Evolutionary conservation across 2,888 invertebrate genomes (phyloP), one percentile per base, ranked within the genome.

Genomic region (Apodemia zela): DNA sequence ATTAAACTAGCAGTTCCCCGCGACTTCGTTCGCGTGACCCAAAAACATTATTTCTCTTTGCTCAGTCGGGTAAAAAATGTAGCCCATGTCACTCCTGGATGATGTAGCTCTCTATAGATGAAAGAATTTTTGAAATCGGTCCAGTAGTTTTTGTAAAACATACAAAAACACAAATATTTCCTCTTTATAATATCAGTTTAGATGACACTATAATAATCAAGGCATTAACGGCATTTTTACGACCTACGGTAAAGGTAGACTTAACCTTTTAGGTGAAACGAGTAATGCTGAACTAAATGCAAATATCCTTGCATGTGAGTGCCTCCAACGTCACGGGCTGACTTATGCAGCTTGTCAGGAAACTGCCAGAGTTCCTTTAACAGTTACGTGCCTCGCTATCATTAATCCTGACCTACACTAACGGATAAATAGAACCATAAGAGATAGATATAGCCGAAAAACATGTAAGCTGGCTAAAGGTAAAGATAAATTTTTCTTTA

Each of bases 281-380:
- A 54, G 25, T 21, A 13, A 54, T 25, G 6, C 54, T 42, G 25
- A 21, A 54, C 25, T 21, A 29, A 54, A 54, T 29, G 54, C 54
- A 54, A 54, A 54, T 54, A 54, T 54, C 54, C 25, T 54, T 25
- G 29, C 54, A 29, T 54, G 54, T 21, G 29, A 18, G 18, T 25
- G 29, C 54, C 29, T 54, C 25, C n/a, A n/a, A 54, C 54, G 54
- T 54, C 54, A 7, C 54, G 54, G 54, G 15, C 25, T 15, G 54
- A 54, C 54, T 54, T 15, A 54, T 54, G 29, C 54, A 54, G 25
- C 54, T 29, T 57, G 54, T 57, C 54, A 57, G 25, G 54, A 7
- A 57, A 57, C 54, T 57, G 54, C 54, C 54, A 54, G 54, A 18
- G 21, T 57, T 57, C 54, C 54, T 57, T 25, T 29, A 25, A 57